Base-by-base conservation (phyloP, 2,888 invertebrate genomes). In the Pseudolycoriella hygida region DNA sequence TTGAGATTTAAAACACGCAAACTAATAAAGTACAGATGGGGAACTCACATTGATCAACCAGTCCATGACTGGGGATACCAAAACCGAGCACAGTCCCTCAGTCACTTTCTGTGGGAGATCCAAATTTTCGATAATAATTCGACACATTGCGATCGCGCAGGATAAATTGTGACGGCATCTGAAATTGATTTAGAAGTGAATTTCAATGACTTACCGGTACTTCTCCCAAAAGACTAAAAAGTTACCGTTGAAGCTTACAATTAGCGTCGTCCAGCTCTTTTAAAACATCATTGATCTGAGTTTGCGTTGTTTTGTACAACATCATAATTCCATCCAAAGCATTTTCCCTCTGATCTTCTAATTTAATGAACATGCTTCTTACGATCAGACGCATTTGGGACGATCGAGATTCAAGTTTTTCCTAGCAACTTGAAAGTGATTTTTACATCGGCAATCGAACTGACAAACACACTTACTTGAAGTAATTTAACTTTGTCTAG, bases 401-500 rank as follows among this genome's bases (percentile, higher is more conserved):
- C 17, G 46, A 39, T 11, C 19, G 40, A 4, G 38, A 17, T 40
- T 46, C 44, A 1, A 48, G 40, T 11, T 46, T 43, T 14, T 39
- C 17, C 48, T 48, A 34, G 34, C 15, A 34, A 12, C 34, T 8
- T 34, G n/a, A 34, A 34, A 12, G 15, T 30, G 30, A 10, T 30
- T 30, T 11, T 30, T n/a, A n/a, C n/a, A n/a, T n/a, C n/a, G n/a
- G n/a, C n/a, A n/a, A n/a, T n/a, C n/a, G n/a, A n/a, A n/a, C n/a
- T n/a, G n/a, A n/a, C n/a, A n/a, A n/a, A n/a, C 30, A 30, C 12
- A 47, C 48, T 19, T 49, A 64, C 64, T 50, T 59, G 59, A 53
- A 60, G 60, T 46, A 55, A 56, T 37, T 57, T 55, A 42, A 65
- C 60, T 31, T 57, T 59, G 48, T 62, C 58, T 51, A 61, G 60